phyloP scores from a whole-genome alignment of 2,113 vertebrate species.

The Scomber japonicus region DNA sequence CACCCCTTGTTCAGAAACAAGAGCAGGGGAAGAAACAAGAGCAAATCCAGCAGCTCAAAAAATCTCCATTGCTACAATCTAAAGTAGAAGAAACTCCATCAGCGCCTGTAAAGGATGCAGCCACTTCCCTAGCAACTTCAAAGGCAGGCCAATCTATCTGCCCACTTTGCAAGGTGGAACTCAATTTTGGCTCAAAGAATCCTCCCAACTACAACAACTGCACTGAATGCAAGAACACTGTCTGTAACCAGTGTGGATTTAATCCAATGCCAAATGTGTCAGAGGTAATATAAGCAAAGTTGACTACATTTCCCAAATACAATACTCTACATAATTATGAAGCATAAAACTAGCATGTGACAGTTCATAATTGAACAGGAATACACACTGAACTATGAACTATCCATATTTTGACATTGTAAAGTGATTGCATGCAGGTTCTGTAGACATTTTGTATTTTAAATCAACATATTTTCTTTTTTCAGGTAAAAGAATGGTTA shows the following conservation, averaged over 20 bases:
- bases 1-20: conserved; percentile 53
- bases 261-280: conserved; percentile 88
- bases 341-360: neutral
- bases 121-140: conserved; percentile 34
- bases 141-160: conserved; percentile 77
- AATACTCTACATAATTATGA: neutral
- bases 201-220: conserved; percentile 93
- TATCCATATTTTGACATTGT: neutral
- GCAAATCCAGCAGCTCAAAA: conserved; percentile 58
- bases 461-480: conserved; percentile 25
- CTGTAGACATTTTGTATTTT: conserved; percentile 17
- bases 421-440: neutral
- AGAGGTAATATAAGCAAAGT: conserved; percentile 84
- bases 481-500: conserved; percentile 92
- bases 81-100: conserved; percentile 73
- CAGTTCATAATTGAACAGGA: neutral
- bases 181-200: conserved; percentile 87
- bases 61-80: conserved; percentile 57
- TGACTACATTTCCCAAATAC: neutral
- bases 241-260: conserved; percentile 96
- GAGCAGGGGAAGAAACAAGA: conserved; percentile 65
- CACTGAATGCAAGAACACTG: conserved; percentile 91
- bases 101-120: conserved; percentile 50
- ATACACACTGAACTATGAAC: neutral
- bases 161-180: conserved; percentile 92